Percentiles rank a stretch among this genome's conserved stretches.
These are phyloP conservation scores for Neoarius graeffei DNA, from an alignment of 2,113 vertebrate species.

Conservation along the genomic window DNA sequence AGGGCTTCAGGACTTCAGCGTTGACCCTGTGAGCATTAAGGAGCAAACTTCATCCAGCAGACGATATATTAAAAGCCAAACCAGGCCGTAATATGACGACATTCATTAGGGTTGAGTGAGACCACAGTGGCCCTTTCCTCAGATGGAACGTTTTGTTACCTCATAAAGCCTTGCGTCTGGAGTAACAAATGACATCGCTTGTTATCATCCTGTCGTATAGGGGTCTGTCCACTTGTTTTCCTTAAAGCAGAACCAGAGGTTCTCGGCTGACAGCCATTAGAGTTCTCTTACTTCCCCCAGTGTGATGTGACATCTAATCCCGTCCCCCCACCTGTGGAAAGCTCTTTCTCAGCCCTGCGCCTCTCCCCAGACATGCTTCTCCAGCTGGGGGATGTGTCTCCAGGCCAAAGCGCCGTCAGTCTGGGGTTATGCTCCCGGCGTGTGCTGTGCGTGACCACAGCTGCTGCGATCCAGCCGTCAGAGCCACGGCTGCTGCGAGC, in stretches of 20 bases:
- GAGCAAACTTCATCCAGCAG: slow-evolving; percentile 20
- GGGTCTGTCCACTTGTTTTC: slow-evolving; percentile 13
- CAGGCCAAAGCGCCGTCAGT: slow-evolving; percentile 47
- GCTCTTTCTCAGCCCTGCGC: slow-evolving; percentile 34
- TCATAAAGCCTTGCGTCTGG: slow-evolving; percentile 55
- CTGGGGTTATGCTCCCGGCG: slow-evolving; percentile 47
- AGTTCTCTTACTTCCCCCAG: slow-evolving; percentile 45
- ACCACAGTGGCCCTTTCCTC: slow-evolving; percentile 13
- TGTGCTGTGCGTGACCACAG: slow-evolving; percentile 32
- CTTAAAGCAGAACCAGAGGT: slow-evolving; percentile 41
- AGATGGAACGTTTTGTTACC: slow-evolving; percentile 55
- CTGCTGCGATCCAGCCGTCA: slow-evolving; percentile 11
- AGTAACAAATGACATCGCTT: slow-evolving; percentile 57
- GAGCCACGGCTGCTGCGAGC: slow-evolving; percentile 32
- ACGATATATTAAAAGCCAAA: slow-evolving; percentile 41
- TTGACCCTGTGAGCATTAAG: slow-evolving; percentile 24
- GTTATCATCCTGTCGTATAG: slow-evolving; percentile 54
- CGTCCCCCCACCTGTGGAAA: slow-evolving; percentile 43
- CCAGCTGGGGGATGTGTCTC: slow-evolving; percentile 17
- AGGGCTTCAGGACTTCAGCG: not conserved
- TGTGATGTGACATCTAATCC: slow-evolving; percentile 56
- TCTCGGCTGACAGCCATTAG: slow-evolving; percentile 60
- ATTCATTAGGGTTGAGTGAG: slow-evolving; percentile 49
- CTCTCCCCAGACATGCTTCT: slow-evolving; percentile 22
- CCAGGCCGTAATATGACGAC: slow-evolving; percentile 39